Evolutionary conservation across 2,113 vertebrate species (phyloP).

Genomic region (Pandion haliaetus): DNA sequence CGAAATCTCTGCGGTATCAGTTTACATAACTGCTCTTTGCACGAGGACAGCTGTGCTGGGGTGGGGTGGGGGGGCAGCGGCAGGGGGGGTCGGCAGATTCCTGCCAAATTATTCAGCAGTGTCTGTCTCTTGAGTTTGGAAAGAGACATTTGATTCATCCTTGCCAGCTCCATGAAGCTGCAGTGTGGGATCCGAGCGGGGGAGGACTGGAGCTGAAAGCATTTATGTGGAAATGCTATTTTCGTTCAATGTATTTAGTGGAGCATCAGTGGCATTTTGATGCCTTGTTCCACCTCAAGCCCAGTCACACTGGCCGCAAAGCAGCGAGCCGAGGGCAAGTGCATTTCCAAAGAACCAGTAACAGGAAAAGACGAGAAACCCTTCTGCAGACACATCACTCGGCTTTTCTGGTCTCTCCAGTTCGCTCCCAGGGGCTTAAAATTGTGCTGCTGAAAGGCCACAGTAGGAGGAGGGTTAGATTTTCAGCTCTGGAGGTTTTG

Average conservation of each 20-base stretch:
- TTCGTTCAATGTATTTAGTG: neutral
- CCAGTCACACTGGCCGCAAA: neutral
- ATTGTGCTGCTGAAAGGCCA: neutral
- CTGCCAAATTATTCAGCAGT: slow-evolving; percentile 43
- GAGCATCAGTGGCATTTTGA: neutral
- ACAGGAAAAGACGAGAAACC: neutral
- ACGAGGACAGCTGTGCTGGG: slow-evolving; percentile 34
- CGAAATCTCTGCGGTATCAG: rapidly evolving
- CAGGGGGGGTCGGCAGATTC: neutral
- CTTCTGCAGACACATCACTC: neutral
- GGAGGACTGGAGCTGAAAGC: neutral
- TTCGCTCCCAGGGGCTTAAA: neutral
- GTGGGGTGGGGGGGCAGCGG: slow-evolving; percentile 3
- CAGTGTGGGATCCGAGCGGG: neutral
- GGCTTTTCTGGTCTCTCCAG: neutral
- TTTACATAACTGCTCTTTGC: neutral
- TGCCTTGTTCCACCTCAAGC: neutral
- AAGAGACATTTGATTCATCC: neutral
- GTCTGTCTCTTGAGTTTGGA: slow-evolving; percentile 8
- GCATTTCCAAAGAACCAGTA: neutral
- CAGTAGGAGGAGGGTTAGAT: neutral
- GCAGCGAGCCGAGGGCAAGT: neutral
- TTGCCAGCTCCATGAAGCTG: neutral
- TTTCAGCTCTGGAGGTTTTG: neutral
- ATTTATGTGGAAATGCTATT: neutral